Conservation (phyloP, 2,113 vertebrate genomes). For the Physeter macrocephalus region DNA sequence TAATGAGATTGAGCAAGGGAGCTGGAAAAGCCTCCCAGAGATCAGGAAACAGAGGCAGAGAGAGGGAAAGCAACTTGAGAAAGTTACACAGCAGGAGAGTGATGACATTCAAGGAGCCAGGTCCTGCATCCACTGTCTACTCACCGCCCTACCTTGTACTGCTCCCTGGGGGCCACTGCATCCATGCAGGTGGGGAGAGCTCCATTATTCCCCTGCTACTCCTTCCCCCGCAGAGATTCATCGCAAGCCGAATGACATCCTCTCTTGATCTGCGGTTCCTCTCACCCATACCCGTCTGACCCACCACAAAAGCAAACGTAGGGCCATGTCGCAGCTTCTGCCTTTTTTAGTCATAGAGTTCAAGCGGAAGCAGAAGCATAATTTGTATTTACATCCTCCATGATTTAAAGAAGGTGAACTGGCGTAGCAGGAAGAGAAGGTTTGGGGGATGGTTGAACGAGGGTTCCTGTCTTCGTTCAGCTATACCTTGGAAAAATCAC, state of each 20-base stretch:
- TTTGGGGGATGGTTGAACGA: neutral
- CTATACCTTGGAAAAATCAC: neutral
- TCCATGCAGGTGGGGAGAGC: neutral
- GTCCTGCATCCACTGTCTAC: too few species aligned
- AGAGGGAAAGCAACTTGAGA: neutral
- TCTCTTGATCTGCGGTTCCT: accelerated
- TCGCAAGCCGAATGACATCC: too few species aligned
- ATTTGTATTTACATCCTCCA: neutral
- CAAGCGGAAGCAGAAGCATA: neutral
- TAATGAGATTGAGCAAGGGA: slow-evolving; percentile 9
- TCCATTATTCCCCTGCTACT: accelerated
- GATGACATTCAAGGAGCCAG: too few species aligned
- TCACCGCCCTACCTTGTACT: neutral
- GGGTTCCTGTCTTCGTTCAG: neutral
- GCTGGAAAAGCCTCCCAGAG: neutral
- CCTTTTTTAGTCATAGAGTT: neutral
- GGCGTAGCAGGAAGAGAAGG: neutral
- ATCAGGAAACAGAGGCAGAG: neutral
- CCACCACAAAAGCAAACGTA: neutral
- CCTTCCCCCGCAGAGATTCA: neutral
- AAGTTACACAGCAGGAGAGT: neutral
- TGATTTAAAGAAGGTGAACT: neutral
- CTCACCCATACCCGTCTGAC: neutral
- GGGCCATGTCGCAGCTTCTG: neutral
- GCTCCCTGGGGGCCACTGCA: accelerated